Evolutionary conservation across 2,797 vertebrate species (phyloP), one percentile per base, ranked within the genome.

Genomic region (Eulemur albifrons): DNA sequence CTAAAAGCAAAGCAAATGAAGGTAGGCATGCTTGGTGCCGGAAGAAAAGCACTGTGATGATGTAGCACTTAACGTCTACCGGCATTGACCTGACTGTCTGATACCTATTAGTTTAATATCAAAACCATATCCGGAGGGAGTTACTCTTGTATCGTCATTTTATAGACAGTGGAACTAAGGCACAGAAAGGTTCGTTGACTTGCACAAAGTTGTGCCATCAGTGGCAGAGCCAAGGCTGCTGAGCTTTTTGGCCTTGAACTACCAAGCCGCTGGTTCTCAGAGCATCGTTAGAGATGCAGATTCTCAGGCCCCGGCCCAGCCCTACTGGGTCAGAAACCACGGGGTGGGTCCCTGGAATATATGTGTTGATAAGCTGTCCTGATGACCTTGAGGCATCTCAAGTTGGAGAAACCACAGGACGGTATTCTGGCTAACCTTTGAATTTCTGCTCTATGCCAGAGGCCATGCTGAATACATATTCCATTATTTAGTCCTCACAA

Each of bases 1-100:
- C 99, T 82, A 99, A 99, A 98, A 99, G 98, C 98, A 99, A 98
- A 96, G 98, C 99, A 21, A 99, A 96, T 25, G 99, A 99, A 99
- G 99, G 99, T 99, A 98, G 93, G 97, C 73, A 4, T 20, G 40
- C 12, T 18, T 40, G 70, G 3, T 30, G 17, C 10, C 12, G 50
- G 27, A 15, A 65, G 48, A 35, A 14, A 45, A 72, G 67, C n/a
- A 0, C 59, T 20, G 18, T 38, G 23, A 0, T 23, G 17, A 12
- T 10, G 1, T 12, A 9, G 65, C 27, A 7, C 5, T 40, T 40
- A 5, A 11, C n/a, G 0, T 7, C 50, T 38, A 23, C 65, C 11
- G 1, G 10, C 30, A 15, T 25, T 76, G 61, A 82, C 73, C 23
- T 23, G 5, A 27, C 13, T 52, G 52, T 43, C 13, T 25, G 52